These are phyloP conservation scores for Hyphantria cunea DNA, from an alignment of 1,140 invertebrate species.

Conservation along the genomic window DNA sequence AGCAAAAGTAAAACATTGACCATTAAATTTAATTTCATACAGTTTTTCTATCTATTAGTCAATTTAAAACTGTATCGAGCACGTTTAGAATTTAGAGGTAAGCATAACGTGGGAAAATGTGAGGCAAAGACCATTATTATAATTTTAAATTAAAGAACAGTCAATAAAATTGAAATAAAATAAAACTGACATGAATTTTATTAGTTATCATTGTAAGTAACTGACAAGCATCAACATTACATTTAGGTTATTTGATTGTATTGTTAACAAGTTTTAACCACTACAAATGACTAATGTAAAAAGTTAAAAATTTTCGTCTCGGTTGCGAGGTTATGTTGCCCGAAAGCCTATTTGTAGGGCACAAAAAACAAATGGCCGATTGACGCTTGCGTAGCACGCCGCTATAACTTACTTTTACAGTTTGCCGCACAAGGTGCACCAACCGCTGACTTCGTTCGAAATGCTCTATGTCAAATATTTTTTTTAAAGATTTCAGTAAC, in stretches of 20 bases:
- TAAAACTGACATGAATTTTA: not conserved
- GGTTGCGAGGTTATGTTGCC: conserved; percentile 21
- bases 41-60: conserved; percentile 12
- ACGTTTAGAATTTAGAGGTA: not conserved
- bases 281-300: no score
- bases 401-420: no score
- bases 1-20: conserved; percentile 28
- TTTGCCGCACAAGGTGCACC: not conserved
- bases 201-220: no score
- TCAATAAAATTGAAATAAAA: not conserved
- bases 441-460: no score
- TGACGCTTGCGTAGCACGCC: not conserved
- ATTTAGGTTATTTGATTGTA: no score
- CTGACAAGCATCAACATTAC: no score
- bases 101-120: conserved; percentile 15
- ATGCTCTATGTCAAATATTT: no score
- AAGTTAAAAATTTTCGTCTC: conserved; percentile 2
- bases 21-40: conserved; percentile 25
- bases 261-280: no score
- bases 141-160: no score
- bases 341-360: conserved; percentile 22
- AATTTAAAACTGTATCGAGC: conserved; percentile 10
- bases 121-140: not conserved
- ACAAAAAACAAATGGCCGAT: conserved; percentile 19
- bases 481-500: no score